A percentile compares a stretch with the other conserved stretches of the same genome.
These are phyloP conservation scores for Aleadryas rufinucha DNA, from an alignment of 2,113 vertebrate genomes.

Conservation along the genomic window DNA sequence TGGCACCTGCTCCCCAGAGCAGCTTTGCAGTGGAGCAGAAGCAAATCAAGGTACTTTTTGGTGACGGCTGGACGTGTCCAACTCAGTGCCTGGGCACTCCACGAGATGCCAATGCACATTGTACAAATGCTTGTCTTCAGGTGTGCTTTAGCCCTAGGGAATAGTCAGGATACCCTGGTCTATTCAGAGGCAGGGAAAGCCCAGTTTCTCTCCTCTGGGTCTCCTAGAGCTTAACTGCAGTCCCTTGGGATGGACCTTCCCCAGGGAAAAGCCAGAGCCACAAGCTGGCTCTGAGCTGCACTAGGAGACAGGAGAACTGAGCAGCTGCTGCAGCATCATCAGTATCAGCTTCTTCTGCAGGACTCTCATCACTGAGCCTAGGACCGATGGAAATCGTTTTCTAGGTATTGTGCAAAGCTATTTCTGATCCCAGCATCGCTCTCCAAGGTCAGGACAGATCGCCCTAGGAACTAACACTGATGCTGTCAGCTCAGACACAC, in stretches of 20 bases:
- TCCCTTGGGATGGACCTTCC: background rate
- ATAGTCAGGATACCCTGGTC: background rate
- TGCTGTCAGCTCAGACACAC: background rate
- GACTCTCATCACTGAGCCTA: background rate
- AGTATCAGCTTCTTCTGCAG: background rate
- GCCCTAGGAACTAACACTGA: slow-evolving; percentile 49
- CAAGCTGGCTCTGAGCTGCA: background rate
- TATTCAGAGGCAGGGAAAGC: background rate
- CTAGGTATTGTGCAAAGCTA: background rate
- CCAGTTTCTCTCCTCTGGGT: background rate
- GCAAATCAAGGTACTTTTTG: background rate
- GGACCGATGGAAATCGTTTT: background rate
- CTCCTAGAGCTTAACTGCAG: background rate
- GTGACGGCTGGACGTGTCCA: background rate
- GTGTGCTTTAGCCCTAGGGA: background rate
- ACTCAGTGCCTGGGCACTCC: background rate
- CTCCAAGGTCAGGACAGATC: slow-evolving; percentile 27
- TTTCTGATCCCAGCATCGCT: slow-evolving; percentile 44
- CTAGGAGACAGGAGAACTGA: background rate
- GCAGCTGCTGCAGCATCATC: background rate
- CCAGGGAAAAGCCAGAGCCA: background rate
- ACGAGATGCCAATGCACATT: background rate
- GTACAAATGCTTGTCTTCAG: background rate
- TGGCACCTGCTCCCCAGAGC: background rate
- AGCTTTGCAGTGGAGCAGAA: background rate